These are phyloP conservation scores for Leucopternis melanops DNA, from an alignment of 2,113 vertebrate genomes.

Conservation along the genomic window DNA sequence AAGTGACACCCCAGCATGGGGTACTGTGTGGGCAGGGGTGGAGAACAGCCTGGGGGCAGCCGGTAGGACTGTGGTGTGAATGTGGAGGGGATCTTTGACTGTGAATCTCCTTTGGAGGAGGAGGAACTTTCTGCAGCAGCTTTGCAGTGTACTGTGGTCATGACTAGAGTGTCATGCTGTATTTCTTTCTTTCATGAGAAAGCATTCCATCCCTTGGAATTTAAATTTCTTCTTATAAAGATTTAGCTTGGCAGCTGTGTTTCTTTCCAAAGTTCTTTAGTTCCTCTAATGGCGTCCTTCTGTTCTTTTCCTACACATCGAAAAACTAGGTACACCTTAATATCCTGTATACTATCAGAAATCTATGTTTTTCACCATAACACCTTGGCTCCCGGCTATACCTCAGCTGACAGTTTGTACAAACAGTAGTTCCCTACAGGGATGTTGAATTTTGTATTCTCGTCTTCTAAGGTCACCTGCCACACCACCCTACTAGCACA, in stretches of 20 bases:
- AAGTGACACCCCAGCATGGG: neutral
- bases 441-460: neutral
- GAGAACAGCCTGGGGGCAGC: neutral
- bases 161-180: neutral
- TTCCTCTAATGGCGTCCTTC: neutral
- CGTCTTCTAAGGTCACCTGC: neutral
- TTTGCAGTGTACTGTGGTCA: neutral
- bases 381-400: neutral
- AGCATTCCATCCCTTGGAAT: neutral
- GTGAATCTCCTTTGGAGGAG: neutral
- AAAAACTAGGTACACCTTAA: neutral
- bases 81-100: neutral
- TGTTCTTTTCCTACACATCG: neutral
- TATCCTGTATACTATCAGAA: neutral
- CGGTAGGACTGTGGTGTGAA: neutral
- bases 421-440: neutral
- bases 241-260: neutral
- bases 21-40: neutral
- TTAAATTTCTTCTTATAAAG: neutral
- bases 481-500: neutral
- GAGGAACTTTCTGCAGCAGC: neutral
- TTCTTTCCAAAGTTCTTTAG: neutral
- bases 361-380: neutral
- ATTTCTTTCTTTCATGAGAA: neutral
- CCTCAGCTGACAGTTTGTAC: neutral